phyloP scores from a whole-genome alignment of 2,797 vertebrate species.

The Octomys mimax region DNA sequence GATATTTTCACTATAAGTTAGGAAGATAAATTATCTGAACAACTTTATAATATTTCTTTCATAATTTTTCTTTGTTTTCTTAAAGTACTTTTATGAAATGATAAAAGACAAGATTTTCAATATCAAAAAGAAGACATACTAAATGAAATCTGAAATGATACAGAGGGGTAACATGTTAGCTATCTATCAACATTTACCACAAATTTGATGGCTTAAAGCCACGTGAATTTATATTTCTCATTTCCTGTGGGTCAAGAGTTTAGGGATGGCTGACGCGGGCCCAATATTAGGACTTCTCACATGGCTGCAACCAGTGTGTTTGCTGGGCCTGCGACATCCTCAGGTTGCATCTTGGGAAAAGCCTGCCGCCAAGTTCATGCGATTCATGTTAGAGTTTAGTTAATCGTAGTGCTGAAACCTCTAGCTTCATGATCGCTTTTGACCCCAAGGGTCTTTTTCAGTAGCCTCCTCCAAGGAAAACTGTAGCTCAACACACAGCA shows the following conservation, averaged over 20 bases:
- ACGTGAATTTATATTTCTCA: background rate
- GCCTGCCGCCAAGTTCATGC: background rate
- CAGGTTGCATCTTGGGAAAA: background rate
- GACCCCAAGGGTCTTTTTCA: background rate
- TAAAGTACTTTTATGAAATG: background rate
- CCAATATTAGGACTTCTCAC: background rate
- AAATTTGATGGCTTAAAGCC: background rate
- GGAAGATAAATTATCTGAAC: constrained; percentile 8
- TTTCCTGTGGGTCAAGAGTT: background rate
- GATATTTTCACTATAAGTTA: background rate
- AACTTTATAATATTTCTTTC: background rate
- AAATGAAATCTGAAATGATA: background rate
- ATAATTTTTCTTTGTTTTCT: background rate
- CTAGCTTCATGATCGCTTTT: background rate
- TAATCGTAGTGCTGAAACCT: background rate
- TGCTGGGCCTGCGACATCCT: background rate
- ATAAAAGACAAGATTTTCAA: background rate
- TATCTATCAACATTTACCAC: background rate
- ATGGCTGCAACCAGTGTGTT: background rate
- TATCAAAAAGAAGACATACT: background rate
- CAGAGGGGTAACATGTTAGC: background rate
- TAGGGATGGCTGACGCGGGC: no score
- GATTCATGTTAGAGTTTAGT: background rate
- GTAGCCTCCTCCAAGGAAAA: background rate
- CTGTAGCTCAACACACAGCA: background rate